Conservation (phyloP, 2,113 vertebrate genomes). For the Chlorodrepanis virens region DNA sequence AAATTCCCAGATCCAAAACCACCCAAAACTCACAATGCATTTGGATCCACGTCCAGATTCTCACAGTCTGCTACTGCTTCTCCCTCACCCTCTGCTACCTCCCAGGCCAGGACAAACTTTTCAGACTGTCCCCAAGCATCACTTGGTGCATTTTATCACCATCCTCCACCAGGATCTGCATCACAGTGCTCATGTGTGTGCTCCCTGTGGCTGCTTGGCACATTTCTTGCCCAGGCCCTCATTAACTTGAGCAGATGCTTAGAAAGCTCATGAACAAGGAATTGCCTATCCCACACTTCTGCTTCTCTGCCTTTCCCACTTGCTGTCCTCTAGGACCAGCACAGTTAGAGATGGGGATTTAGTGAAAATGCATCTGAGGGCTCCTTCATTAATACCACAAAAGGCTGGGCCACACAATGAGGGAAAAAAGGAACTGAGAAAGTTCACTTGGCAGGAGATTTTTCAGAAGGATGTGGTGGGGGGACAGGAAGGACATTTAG, state of each 20-base stretch:
- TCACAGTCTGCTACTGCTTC: background rate
- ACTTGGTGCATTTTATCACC: background rate
- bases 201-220: background rate
- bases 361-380: background rate
- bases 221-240: background rate
- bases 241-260: background rate
- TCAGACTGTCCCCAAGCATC: background rate
- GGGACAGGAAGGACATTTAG: background rate
- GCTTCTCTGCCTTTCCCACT: background rate
- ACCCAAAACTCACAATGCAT: background rate
- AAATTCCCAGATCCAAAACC: slow-evolving; percentile 5
- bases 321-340: background rate
- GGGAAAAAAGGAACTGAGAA: background rate
- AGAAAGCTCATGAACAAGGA: background rate
- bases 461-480: background rate
- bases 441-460: background rate
- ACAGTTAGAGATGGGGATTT: background rate
- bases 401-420: background rate
- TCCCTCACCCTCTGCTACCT: background rate
- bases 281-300: background rate
- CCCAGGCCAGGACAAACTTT: background rate
- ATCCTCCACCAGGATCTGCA: background rate
- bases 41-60: slow-evolving; percentile 20
- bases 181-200: background rate
- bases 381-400: background rate